Conservation (phyloP, 2,797 vertebrate genomes). For the Melopsittacus undulatus region DNA sequence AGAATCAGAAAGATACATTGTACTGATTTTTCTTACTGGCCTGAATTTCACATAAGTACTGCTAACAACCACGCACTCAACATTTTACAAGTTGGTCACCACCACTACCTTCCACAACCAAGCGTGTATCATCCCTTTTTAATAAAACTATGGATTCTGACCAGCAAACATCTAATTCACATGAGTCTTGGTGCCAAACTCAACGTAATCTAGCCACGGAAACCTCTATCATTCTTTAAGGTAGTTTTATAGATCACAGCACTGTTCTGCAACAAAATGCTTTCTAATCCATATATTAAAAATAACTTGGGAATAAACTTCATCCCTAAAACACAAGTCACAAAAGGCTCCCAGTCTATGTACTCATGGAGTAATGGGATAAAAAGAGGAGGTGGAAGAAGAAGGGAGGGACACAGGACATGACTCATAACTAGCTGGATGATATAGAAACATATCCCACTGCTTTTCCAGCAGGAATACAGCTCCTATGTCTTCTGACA, state of each 20-base stretch:
- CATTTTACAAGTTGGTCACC: background rate
- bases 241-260: background rate
- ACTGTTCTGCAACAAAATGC: background rate
- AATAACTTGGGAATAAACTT: background rate
- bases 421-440: background rate
- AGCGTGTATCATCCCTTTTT: background rate
- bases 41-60: background rate
- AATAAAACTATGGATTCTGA: background rate
- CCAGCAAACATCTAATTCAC: background rate
- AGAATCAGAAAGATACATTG: background rate
- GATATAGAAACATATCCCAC: background rate
- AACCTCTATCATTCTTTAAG: background rate
- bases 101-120: background rate
- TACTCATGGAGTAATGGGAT: background rate
- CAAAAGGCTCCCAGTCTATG: background rate
- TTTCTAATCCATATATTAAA: background rate
- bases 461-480: background rate
- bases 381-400: background rate
- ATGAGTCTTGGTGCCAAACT: background rate
- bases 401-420: fast-evolving
- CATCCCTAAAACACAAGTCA: background rate
- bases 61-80: background rate
- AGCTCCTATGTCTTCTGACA: background rate
- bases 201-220: background rate
- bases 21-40: background rate